These are phyloP conservation scores for Tinamus guttatus DNA, from an alignment of 2,113 vertebrate species.

Conservation along the genomic window DNA sequence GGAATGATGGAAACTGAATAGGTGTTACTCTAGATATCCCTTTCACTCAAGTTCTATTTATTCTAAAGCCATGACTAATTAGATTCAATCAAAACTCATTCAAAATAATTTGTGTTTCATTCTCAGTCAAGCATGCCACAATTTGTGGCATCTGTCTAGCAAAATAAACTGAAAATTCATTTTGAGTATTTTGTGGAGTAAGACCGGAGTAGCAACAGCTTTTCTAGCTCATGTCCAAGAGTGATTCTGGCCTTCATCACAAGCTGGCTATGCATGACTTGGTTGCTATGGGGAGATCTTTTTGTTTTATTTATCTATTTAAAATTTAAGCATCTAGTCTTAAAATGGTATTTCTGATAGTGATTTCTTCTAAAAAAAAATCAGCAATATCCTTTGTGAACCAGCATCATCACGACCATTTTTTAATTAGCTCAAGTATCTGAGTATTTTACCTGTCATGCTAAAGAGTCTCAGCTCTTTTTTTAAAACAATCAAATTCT, in stretches of 20 bases:
- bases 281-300: background rate
- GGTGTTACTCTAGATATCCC: background rate
- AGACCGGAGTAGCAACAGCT: background rate
- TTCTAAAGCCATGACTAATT: background rate
- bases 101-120: background rate
- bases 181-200: background rate
- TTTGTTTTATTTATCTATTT: background rate
- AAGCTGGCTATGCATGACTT: conserved; percentile 10
- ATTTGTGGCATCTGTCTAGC: background rate
- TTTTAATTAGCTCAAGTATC: background rate
- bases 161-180: background rate
- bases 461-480: background rate
- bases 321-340: background rate
- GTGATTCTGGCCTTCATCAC: background rate
- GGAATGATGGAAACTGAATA: background rate
- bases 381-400: background rate
- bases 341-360: background rate
- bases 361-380: no score
- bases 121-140: background rate
- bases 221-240: background rate
- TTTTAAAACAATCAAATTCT: background rate
- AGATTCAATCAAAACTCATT: background rate
- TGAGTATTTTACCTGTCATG: background rate
- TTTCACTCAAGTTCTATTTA: background rate
- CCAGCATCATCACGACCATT: background rate